Percentiles rank a stretch among this genome's conserved stretches.
phyloP scores from a whole-genome alignment of 2,888 invertebrate genomes.

The Bursaphelenchus okinawaensis region DNA sequence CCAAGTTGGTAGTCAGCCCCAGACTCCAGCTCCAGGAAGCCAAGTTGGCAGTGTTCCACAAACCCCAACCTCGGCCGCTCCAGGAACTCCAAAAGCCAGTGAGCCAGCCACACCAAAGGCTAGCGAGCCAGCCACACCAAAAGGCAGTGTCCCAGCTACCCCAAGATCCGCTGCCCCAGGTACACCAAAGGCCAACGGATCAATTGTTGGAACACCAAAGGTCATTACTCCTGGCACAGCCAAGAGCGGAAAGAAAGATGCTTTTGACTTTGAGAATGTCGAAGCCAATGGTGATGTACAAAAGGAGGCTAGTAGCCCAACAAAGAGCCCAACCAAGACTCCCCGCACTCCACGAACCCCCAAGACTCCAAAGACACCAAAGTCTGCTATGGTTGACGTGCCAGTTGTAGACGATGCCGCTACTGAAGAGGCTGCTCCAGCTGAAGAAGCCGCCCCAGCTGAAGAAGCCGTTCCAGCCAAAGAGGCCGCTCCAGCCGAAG shows the following conservation, averaged over 20 bases:
- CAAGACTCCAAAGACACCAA: constrained; percentile 38
- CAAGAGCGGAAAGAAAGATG: constrained; percentile 28
- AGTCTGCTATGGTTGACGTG: constrained; percentile 15
- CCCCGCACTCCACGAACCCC: constrained; percentile 47
- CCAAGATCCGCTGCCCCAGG: constrained; percentile 20
- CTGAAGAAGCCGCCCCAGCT: constrained; percentile 15
- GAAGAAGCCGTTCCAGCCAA: constrained; percentile 4
- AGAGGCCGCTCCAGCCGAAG: neutral
- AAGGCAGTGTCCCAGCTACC: constrained; percentile 14
- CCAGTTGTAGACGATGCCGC: neutral
- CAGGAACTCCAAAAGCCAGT: constrained; percentile 30
- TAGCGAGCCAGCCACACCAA: constrained; percentile 15
- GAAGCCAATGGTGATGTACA: constrained; percentile 8
- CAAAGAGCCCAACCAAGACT: constrained; percentile 35
- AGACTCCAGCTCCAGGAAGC: constrained; percentile 15
- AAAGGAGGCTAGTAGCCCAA: constrained; percentile 9
- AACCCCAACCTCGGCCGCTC: constrained; percentile 22
- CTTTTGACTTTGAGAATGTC: constrained; percentile 38
- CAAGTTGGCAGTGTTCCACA: constrained; percentile 18
- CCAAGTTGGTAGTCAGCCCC: constrained; percentile 14
- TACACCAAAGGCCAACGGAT: constrained; percentile 20
- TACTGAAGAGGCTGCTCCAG: neutral
- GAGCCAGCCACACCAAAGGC: constrained; percentile 14
- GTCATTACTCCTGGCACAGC: constrained; percentile 28
- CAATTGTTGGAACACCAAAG: constrained; percentile 16